phyloP scores from a whole-genome alignment of 1,140 invertebrate genomes.

The Sarcophaga bullata region DNA sequence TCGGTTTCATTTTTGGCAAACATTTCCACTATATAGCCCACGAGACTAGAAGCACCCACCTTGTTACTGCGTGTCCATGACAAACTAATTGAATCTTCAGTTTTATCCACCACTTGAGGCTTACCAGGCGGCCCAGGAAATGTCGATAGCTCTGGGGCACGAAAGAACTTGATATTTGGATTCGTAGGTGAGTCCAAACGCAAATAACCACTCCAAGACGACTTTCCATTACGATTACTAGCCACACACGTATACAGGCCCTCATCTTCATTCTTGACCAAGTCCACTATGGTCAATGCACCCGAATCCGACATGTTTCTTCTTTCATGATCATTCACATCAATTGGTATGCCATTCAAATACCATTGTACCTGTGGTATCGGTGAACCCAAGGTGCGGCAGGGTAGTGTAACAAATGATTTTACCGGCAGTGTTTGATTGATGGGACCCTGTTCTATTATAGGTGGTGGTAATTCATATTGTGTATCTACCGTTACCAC shows the following conservation, averaged over 20 bases:
- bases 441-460: slow-evolving; percentile 86
- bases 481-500: slow-evolving; percentile 80
- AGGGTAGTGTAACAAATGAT: slow-evolving; percentile 80
- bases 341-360: slow-evolving; percentile 77
- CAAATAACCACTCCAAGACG: slow-evolving; percentile 84
- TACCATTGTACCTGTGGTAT: slow-evolving; percentile 86
- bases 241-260: slow-evolving; percentile 87
- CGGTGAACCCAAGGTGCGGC: slow-evolving; percentile 79
- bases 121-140: slow-evolving; percentile 82
- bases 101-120: slow-evolving; percentile 78
- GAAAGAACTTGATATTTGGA: slow-evolving; percentile 84
- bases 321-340: slow-evolving; percentile 70
- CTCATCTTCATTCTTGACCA: slow-evolving; percentile 76
- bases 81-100: slow-evolving; percentile 80
- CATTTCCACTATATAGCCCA: slow-evolving; percentile 83
- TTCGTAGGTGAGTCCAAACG: slow-evolving; percentile 83
- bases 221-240: slow-evolving; percentile 83
- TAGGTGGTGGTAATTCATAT: slow-evolving; percentile 84
- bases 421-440: slow-evolving; percentile 88
- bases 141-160: slow-evolving; percentile 78
- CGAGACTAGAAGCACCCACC: slow-evolving; percentile 81
- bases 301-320: slow-evolving; percentile 77
- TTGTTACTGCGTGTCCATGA: slow-evolving; percentile 83
- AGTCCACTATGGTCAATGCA: slow-evolving; percentile 79
- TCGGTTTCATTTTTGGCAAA: slow-evolving; percentile 69